Percentiles rank a stretch among this genome's conserved stretches.
Evolutionary conservation across 2,888 invertebrate genomes (phyloP).

Genomic region (Pheosia tremula): DNA sequence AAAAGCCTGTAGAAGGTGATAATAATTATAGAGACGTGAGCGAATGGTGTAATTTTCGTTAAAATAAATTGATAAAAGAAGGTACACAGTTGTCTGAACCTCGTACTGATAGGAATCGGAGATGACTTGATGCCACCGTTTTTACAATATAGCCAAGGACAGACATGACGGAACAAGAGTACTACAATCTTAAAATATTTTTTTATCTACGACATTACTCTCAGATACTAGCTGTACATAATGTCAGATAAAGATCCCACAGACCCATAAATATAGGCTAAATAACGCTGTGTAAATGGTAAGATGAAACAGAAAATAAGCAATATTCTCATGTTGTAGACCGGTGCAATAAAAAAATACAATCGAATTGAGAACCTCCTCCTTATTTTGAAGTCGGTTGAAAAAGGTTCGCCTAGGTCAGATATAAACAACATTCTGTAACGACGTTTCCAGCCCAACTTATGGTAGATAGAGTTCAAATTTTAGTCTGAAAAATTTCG

Average conservation of each 20-base stretch:
- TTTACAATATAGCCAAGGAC: background rate
- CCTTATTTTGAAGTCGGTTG: too few relatives aligned
- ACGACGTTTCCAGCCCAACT: too few relatives aligned
- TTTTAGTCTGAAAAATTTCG: background rate
- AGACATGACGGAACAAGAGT: background rate
- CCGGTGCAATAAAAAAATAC: too few relatives aligned
- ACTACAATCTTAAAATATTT: background rate
- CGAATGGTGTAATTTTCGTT: background rate
- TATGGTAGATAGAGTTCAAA: background rate
- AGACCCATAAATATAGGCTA: background rate
- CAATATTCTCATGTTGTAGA: too few relatives aligned
- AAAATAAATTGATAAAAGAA: background rate
- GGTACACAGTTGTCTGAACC: too few relatives aligned
- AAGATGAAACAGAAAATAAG: too few relatives aligned
- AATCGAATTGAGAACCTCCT: too few relatives aligned
- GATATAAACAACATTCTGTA: too few relatives aligned
- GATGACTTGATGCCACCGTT: background rate
- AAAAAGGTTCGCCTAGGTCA: too few relatives aligned
- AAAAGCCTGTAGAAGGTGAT: background rate
- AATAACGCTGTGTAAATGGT: too few relatives aligned
- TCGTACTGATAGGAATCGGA: too few relatives aligned
- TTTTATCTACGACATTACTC: background rate
- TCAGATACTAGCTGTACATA: background rate
- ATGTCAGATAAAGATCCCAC: background rate
- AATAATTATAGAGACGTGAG: background rate